Conservation (phyloP, 2,888 invertebrate genomes). For the Malachius bipustulatus region DNA sequence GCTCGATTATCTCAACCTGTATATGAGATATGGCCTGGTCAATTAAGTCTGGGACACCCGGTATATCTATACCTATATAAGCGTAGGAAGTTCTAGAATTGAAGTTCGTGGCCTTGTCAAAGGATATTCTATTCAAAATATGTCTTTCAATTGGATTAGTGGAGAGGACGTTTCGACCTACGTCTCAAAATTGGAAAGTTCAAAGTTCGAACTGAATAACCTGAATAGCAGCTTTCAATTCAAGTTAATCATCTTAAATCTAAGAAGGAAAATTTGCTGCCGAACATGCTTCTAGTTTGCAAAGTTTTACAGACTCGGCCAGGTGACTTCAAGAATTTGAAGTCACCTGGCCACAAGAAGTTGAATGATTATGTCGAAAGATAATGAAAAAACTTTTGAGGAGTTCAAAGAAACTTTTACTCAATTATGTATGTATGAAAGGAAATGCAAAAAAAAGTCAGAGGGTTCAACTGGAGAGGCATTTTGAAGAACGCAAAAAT, state of each 20-base stretch:
- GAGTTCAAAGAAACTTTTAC: slow-evolving; percentile 19
- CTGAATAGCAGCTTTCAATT: too few species aligned
- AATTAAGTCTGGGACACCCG: too few species aligned
- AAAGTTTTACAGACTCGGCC: slow-evolving; percentile 20
- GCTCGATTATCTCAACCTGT: too few species aligned
- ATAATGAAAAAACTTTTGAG: slow-evolving; percentile 19
- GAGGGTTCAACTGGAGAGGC: too few species aligned
- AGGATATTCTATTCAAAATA: slow-evolving; percentile 28
- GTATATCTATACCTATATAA: slow-evolving; percentile 25
- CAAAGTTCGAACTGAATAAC: slow-evolving; percentile 23
- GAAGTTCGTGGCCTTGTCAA: slow-evolving; percentile 25
- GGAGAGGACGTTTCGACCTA: slow-evolving; percentile 25
- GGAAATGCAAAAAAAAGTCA: slow-evolving; percentile 7
- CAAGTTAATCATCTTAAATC: slow-evolving; percentile 18
- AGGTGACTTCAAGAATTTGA: slow-evolving; percentile 14
- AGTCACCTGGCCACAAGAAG: too few species aligned
- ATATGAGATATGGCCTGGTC: too few species aligned
- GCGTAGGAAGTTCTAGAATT: slow-evolving; percentile 24
- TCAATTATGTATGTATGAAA: slow-evolving; percentile 20
- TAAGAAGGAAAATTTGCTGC: slow-evolving; percentile 17
- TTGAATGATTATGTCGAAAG: slow-evolving; percentile 23
- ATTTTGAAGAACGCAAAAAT: too few species aligned
- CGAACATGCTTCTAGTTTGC: slow-evolving; percentile 22
- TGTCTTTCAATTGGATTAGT: slow-evolving; percentile 25
- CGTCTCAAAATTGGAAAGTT: slow-evolving; percentile 21